Evolutionary conservation across 2,888 invertebrate species (phyloP), one percentile per base, ranked within the genome.

Genomic region (Beris chalybata): DNA sequence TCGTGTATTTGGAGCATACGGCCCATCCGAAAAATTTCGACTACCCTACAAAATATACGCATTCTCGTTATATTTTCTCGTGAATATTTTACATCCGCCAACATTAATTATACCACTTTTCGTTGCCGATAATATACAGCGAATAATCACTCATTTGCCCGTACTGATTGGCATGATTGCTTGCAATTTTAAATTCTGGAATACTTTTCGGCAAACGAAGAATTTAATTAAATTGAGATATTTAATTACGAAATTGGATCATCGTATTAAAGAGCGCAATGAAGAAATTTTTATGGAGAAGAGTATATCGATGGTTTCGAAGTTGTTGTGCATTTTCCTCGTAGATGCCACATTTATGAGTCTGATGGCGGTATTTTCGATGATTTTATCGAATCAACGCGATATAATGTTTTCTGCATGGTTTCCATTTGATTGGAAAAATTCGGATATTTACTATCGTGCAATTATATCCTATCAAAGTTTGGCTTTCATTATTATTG

Each of bases 401-500:
- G 44, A 15, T 22, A 0, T 43, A 4, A 1, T 61, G 43, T 50
- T 61, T 12, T 30, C 22, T 3, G 61, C 61, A 4, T 61, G 61
- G 61, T 61, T 61, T 52, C 61, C 61, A 11, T 61, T 61, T 13
- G 61, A 61, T 22, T 61, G 61, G 61, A 22, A 52, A 12, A 4
- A 52, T 15, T 61, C 61, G 0, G 29, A 12, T 30, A 1, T 13
- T 4, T 43, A 4, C 6, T 61, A 52, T 22, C 32, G 12, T 43
- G 6, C 22, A 38, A 43, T 61, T 11, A 4, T 61, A 4, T 9
- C 6, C 1, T 50, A 32, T 47, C 61, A 61, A 43, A 43, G 52
- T 5, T 9, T 32, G 3, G 43, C 61, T 15, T 9, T 13, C 3
- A 15, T 50, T 3, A 5, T 52, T 22, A 61, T 52, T 3, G 31